Percentiles rank a stretch among this genome's conserved stretches.
Conservation (phyloP, 2,113 vertebrate genomes). For the Corvus hawaiiensis region DNA sequence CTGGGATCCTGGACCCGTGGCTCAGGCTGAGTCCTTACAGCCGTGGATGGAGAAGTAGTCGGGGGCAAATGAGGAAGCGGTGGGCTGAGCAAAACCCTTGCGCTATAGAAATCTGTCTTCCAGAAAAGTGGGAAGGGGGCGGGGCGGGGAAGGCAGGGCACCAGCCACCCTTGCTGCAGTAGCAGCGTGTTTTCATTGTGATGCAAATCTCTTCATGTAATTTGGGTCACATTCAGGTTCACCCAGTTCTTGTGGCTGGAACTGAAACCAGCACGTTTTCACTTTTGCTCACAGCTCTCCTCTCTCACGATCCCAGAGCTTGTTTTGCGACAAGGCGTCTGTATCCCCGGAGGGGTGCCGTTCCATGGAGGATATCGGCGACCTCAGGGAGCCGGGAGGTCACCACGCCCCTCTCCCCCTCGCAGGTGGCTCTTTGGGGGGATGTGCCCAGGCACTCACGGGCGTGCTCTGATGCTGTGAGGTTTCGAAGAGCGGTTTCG, state of each 20-base stretch:
- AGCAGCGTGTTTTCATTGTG: constrained; percentile 20
- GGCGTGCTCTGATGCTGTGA: neutral
- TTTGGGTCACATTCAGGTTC: constrained; percentile 51
- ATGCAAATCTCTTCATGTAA: constrained; percentile 38
- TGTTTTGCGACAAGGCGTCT: neutral
- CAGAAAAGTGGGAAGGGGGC: neutral
- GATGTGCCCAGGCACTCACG: neutral
- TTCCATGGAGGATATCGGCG: neutral
- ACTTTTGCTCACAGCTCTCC: neutral
- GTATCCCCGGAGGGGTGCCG: neutral
- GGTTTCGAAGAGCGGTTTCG: neutral
- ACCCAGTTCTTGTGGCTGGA: constrained; percentile 27
- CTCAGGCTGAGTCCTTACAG: neutral
- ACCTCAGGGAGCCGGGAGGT: no score
- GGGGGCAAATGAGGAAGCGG: neutral
- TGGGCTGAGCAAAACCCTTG: neutral
- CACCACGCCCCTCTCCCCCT: neutral
- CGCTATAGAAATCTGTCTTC: neutral
- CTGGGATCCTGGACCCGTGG: neutral
- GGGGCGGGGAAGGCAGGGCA: neutral
- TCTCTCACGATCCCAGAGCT: neutral
- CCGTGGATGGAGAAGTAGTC: neutral
- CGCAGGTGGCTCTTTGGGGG: neutral
- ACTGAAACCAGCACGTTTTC: constrained; percentile 50
- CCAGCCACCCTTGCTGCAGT: neutral